These are phyloP conservation scores for Drosophila auraria DNA, from an alignment of 1,140 invertebrate species.

Conservation along the genomic window DNA sequence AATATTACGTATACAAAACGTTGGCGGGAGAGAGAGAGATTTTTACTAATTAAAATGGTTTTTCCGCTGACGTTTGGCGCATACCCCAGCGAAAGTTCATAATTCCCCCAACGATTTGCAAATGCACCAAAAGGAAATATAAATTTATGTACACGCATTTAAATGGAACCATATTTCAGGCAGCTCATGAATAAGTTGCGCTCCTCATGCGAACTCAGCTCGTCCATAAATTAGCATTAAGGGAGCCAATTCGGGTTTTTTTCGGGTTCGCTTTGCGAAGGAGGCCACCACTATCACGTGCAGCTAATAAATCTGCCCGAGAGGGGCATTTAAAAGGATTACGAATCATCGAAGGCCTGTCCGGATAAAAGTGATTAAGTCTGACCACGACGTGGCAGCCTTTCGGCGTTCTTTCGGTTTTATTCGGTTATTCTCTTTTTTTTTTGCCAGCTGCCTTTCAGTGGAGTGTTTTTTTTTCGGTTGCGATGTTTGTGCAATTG, in stretches of 20 bases:
- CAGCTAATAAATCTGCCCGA: constrained; percentile 76
- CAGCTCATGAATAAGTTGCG: constrained; percentile 74
- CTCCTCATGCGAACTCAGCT: constrained; percentile 55
- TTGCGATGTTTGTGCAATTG: constrained; percentile 65
- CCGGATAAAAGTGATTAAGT: constrained; percentile 82
- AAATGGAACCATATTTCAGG: constrained; percentile 48
- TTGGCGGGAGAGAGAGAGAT: constrained; percentile 22
- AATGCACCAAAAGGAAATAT: constrained; percentile 52
- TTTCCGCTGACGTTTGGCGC: constrained; percentile 61
- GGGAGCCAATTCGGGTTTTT: constrained; percentile 57
- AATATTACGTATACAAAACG: constrained; percentile 70
- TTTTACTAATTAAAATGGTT: constrained; percentile 80
- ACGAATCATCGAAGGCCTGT: constrained; percentile 56
- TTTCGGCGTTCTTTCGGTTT: constrained; percentile 23
- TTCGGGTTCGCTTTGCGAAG: constrained; percentile 8
- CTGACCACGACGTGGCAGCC: constrained; percentile 56
- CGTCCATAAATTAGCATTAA: constrained; percentile 79
- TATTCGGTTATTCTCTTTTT: constrained; percentile 3
- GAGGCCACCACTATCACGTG: constrained; percentile 71
- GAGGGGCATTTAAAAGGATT: constrained; percentile 77
- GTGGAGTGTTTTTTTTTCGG: constrained; percentile 21
- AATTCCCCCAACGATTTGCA: constrained; percentile 70
- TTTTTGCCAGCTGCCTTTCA: neutral
- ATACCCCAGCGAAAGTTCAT: constrained; percentile 30
- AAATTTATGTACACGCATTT: constrained; percentile 31